phyloP scores from a whole-genome alignment of 2,797 vertebrate genomes.

The Anableps anableps region DNA sequence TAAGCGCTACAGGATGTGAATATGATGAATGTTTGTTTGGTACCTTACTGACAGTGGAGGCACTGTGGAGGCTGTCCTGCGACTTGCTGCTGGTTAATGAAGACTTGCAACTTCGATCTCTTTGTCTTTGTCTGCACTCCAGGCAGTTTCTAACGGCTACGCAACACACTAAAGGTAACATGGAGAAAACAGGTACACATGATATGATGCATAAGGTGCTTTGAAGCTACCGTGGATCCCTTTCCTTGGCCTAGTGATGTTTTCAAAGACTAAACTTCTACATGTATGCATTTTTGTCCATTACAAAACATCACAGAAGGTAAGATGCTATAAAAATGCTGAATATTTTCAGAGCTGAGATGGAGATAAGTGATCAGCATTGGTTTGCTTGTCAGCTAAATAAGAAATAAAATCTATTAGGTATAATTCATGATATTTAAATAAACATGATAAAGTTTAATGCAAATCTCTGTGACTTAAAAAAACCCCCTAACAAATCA shows the following conservation, averaged over 20 bases:
- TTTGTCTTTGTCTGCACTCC: constrained; percentile 94
- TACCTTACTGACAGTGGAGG: constrained; percentile 82
- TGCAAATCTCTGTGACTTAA: neutral
- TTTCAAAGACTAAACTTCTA: no score
- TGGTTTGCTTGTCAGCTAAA: neutral
- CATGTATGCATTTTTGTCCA: no score
- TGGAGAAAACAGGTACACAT: constrained; percentile 25
- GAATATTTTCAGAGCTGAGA: no score
- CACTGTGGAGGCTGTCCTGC: constrained; percentile 86
- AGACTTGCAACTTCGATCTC: constrained; percentile 88
- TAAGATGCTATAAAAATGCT: no score
- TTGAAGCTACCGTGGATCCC: neutral
- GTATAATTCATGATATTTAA: neutral
- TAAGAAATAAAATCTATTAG: neutral
- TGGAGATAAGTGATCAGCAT: no score
- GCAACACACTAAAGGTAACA: constrained; percentile 88
- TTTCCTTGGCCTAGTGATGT: no score
- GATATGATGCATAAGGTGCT: neutral
- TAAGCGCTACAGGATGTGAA: neutral
- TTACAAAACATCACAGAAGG: no score
- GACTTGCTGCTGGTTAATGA: constrained; percentile 88
- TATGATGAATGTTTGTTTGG: constrained; percentile 26
- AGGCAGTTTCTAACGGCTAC: constrained; percentile 98
- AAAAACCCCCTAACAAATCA: neutral
- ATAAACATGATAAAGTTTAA: neutral